These are phyloP conservation scores for Spondyliosoma cantharus DNA, from an alignment of 2,797 vertebrate species.

Conservation along the genomic window DNA sequence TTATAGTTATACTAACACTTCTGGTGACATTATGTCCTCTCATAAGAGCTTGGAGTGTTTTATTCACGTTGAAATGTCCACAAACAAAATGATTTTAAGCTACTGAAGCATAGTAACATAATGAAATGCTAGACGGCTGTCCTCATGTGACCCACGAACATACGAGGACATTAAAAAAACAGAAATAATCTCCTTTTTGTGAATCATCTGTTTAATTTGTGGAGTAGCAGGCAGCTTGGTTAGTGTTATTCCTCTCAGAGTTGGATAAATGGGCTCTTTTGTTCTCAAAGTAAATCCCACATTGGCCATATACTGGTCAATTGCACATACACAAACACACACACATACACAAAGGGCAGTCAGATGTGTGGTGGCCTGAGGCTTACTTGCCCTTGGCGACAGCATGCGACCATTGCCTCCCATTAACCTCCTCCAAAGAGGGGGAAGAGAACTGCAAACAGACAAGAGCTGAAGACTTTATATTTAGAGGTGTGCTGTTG, in stretches of 20 bases:
- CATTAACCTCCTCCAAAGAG: conserved; percentile 75
- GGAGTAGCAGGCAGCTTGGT: conserved; percentile 37
- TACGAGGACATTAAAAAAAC: conserved; percentile 29
- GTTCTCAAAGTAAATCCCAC: conserved; percentile 53
- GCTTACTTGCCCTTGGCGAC: conserved; percentile 70
- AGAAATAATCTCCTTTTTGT: conserved; percentile 56
- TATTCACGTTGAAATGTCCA: neutral
- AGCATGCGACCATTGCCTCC: conserved; percentile 71
- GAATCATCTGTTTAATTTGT: conserved; percentile 60
- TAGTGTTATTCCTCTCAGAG: conserved; percentile 30
- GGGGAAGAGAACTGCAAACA: conserved; percentile 69
- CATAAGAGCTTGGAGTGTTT: neutral
- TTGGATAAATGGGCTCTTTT: conserved; percentile 58
- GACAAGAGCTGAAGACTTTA: conserved; percentile 76
- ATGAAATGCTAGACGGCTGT: conserved; percentile 35
- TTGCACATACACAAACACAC: conserved; percentile 40
- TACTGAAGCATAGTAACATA: neutral
- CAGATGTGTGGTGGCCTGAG: conserved; percentile 64
- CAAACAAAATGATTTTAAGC: conserved; percentile 13
- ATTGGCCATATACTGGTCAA: conserved; percentile 54
- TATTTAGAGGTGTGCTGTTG: conserved; percentile 75
- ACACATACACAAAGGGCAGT: conserved; percentile 61
- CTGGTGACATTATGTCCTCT: conserved; percentile 33
- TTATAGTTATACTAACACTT: conserved; percentile 54
- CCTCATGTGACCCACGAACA: conserved; percentile 48